Evolutionary conservation across 2,797 vertebrate species (phyloP).

Genomic region (Agapornis canus): DNA sequence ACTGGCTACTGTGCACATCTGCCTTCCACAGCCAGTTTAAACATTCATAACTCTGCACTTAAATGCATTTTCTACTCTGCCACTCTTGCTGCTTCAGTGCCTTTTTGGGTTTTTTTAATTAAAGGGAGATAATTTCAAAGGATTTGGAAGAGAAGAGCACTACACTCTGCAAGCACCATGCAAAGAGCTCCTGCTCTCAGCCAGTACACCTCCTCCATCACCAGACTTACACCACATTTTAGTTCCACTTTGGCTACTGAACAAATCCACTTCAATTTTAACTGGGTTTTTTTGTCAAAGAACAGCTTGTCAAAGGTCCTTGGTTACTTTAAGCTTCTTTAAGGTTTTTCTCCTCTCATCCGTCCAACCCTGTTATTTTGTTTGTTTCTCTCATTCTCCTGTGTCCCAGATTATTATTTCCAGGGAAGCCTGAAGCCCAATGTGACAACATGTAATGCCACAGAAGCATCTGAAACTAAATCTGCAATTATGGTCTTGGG

Average conservation of each 20-base stretch:
- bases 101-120: constrained; percentile 23
- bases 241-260: neutral
- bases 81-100: constrained; percentile 49
- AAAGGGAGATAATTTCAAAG: constrained; percentile 42
- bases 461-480: neutral
- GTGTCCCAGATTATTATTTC: neutral
- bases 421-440: neutral
- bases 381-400: neutral
- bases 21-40: constrained; percentile 72
- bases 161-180: neutral
- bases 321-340: neutral
- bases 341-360: neutral
- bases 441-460: neutral
- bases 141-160: neutral
- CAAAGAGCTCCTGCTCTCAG: neutral
- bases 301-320: neutral
- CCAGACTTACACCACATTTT: neutral
- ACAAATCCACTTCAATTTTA: neutral
- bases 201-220: neutral
- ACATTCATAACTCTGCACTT: constrained; percentile 73
- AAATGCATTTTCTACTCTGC: constrained; percentile 57
- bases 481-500: neutral
- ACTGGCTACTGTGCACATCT: constrained; percentile 20
- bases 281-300: neutral
- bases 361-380: neutral